phyloP scores from a whole-genome alignment of 2,888 invertebrate species.

The Trachelus iudaicus region DNA sequence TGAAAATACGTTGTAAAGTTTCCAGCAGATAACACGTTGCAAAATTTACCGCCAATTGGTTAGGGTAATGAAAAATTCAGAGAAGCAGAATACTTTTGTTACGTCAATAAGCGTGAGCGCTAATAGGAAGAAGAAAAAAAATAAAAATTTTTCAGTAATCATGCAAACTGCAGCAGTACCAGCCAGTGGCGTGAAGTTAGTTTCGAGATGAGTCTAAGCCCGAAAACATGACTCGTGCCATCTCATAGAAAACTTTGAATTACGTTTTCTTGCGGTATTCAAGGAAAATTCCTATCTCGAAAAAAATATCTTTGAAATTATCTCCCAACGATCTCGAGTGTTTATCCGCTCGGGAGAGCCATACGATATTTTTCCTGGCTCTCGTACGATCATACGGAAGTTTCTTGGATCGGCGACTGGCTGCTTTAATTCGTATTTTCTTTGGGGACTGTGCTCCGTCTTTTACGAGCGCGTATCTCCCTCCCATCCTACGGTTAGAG shows the following conservation, averaged over 20 bases:
- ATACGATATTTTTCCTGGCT: background rate
- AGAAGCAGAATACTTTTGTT: background rate
- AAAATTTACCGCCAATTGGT: background rate
- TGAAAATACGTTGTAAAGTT: background rate
- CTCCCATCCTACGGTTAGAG: background rate
- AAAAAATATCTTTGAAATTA: background rate
- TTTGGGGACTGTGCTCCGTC: slow-evolving; percentile 52
- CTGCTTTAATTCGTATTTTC: slow-evolving; percentile 63
- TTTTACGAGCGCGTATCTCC: slow-evolving; percentile 53
- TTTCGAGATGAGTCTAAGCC: background rate
- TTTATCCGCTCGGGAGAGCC: background rate
- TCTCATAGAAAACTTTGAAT: background rate
- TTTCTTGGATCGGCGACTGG: slow-evolving; percentile 42
- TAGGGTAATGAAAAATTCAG: background rate
- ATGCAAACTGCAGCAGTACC: background rate
- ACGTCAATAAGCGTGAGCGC: background rate
- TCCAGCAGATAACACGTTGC: background rate
- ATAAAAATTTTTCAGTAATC: background rate
- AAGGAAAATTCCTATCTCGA: background rate
- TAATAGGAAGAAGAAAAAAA: background rate
- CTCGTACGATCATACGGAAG: slow-evolving; percentile 39
- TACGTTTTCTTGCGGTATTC: background rate
- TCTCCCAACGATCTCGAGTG: background rate
- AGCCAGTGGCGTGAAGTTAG: background rate
- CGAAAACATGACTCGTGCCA: background rate